These are phyloP conservation scores for Mus spicilegus DNA, from an alignment of 2,113 vertebrate species.

Conservation along the genomic window DNA sequence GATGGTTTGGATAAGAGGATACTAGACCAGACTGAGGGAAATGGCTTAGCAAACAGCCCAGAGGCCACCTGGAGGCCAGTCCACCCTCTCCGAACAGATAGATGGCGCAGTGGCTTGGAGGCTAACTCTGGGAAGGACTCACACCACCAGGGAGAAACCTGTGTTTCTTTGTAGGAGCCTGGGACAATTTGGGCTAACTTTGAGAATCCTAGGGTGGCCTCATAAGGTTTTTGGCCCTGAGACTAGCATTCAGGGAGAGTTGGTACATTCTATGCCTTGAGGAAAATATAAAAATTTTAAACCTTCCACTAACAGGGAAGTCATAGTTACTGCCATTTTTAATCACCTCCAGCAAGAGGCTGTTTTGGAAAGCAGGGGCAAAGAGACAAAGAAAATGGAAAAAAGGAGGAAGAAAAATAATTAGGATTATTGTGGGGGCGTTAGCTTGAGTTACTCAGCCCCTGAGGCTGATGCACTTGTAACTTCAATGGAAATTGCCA, in stretches of 20 bases:
- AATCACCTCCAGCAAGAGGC: neutral
- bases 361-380: slow-evolving; percentile 20
- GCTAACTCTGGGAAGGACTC: slow-evolving; percentile 27
- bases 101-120: slow-evolving; percentile 47
- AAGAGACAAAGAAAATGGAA: neutral
- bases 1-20: neutral
- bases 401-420: neutral
- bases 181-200: neutral
- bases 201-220: neutral
- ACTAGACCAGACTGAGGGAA: neutral
- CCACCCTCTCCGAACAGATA: slow-evolving; percentile 49
- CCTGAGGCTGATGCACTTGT: neutral
- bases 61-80: slow-evolving; percentile 57
- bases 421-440: neutral
- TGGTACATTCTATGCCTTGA: neutral
- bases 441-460: neutral
- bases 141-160: neutral
- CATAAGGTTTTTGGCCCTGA: neutral
- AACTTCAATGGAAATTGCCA: slow-evolving; percentile 13
- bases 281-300: neutral
- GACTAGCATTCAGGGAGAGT: neutral
- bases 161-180: neutral
- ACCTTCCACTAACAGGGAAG: neutral
- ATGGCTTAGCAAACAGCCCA: slow-evolving; percentile 13
- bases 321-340: slow-evolving; percentile 14